phyloP scores from a whole-genome alignment of 2,113 vertebrate species.

The Beaufortia kweichowensis region DNA sequence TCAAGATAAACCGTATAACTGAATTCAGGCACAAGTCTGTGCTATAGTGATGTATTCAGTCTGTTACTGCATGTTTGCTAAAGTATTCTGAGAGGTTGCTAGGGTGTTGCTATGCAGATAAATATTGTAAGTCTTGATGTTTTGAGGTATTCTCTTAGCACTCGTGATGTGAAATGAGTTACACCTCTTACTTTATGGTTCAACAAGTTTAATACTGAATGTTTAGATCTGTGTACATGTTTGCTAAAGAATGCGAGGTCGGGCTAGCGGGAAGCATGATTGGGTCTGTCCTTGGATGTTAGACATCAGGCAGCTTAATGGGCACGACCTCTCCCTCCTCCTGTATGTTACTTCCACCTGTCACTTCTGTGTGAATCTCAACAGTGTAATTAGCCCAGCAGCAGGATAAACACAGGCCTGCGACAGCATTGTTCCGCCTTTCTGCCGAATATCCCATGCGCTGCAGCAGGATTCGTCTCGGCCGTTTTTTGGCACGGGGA shows the following conservation, averaged over 20 bases:
- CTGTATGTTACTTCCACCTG: slow-evolving; percentile 1
- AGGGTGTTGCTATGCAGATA: too few species aligned
- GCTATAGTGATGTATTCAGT: too few species aligned
- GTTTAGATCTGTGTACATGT: neutral
- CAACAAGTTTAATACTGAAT: too few species aligned
- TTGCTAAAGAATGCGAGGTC: too few species aligned
- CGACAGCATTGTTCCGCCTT: slow-evolving; percentile 55
- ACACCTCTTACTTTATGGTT: too few species aligned
- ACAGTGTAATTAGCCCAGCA: neutral
- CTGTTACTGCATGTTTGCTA: too few species aligned
- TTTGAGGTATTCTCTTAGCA: too few species aligned
- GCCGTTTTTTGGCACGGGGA: slow-evolving; percentile 1
- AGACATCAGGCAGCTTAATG: slow-evolving; percentile 50
- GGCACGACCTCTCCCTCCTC: neutral
- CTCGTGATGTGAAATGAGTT: too few species aligned
- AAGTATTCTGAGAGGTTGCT: too few species aligned
- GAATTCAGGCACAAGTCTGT: too few species aligned
- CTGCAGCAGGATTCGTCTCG: slow-evolving; percentile 13
- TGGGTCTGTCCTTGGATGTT: slow-evolving; percentile 51
- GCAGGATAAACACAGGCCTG: slow-evolving; percentile 24
- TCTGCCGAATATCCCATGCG: slow-evolving; percentile 50
- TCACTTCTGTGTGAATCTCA: slow-evolving; percentile 26
- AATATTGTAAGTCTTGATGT: too few species aligned
- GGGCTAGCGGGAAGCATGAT: slow-evolving; percentile 50
- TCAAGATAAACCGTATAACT: too few species aligned